phyloP scores from a whole-genome alignment of 2,113 vertebrate species.

The Gymnarchus niloticus region DNA sequence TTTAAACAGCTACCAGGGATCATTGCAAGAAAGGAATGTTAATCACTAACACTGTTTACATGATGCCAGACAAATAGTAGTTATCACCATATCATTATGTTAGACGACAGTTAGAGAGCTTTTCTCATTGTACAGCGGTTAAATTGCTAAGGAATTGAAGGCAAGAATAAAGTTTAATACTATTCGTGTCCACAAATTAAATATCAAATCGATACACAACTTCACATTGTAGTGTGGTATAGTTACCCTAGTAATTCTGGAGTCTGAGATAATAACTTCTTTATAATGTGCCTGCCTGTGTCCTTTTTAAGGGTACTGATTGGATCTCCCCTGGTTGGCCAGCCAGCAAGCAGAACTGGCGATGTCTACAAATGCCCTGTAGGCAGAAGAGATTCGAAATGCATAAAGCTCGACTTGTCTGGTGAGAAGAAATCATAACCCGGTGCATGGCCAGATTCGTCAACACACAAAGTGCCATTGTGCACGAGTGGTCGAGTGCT shows the following conservation, averaged over 20 bases:
- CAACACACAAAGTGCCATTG: not conserved
- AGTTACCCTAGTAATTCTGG: not conserved
- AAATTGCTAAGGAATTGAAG: not conserved
- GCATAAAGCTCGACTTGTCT: slow-evolving; percentile 78
- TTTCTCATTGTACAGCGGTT: not conserved
- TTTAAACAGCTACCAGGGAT: slow-evolving; percentile 36
- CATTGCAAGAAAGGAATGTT: slow-evolving; percentile 62
- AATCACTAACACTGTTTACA: slow-evolving; percentile 56
- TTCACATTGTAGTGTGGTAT: not conserved
- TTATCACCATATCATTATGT: slow-evolving; percentile 24
- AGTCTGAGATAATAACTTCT: slow-evolving; percentile 17
- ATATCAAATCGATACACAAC: not conserved
- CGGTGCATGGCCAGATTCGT: not conserved
- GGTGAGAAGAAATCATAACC: slow-evolving; percentile 59
- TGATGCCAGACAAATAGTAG: slow-evolving; percentile 38
- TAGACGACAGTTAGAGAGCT: not conserved
- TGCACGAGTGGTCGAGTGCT: slow-evolving; percentile 24
- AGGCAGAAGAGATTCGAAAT: slow-evolving; percentile 56
- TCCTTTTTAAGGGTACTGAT: slow-evolving; percentile 78
- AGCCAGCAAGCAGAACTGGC: slow-evolving; percentile 80
- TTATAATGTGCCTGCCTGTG: slow-evolving; percentile 15
- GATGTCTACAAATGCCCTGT: slow-evolving; percentile 95
- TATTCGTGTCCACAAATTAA: not conserved
- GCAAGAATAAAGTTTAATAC: not conserved
- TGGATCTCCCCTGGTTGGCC: slow-evolving; percentile 85